These are phyloP conservation scores for Heloderma charlesbogerti DNA, from an alignment of 2,113 vertebrate species.

Conservation along the genomic window DNA sequence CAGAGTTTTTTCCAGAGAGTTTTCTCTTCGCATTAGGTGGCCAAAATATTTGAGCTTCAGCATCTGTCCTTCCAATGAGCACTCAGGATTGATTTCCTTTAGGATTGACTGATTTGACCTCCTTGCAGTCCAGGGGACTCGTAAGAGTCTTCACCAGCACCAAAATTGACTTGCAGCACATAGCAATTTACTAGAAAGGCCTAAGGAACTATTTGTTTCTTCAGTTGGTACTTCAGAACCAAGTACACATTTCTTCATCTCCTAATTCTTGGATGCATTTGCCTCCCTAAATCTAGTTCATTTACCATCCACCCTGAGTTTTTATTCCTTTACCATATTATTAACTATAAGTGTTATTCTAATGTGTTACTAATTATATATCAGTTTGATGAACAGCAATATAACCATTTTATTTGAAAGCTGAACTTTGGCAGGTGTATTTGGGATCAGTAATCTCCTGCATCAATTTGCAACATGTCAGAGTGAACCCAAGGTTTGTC, in stretches of 20 bases:
- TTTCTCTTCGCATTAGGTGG: too few species aligned
- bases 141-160: too few species aligned
- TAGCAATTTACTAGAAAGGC: neutral
- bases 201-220: neutral
- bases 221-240: neutral
- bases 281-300: rapidly evolving
- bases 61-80: too few species aligned
- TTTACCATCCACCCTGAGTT: neutral
- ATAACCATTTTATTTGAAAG: neutral
- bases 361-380: neutral
- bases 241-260: neutral
- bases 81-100: too few species aligned
- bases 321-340: slow-evolving; percentile 45
- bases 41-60: too few species aligned
- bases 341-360: neutral
- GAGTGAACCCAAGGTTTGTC: neutral
- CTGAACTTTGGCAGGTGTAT: neutral
- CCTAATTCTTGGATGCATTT: slow-evolving; percentile 5
- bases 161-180: neutral
- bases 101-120: too few species aligned
- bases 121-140: too few species aligned
- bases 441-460: neutral
- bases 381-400: neutral
- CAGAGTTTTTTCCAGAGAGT: too few species aligned
- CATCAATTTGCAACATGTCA: neutral